These are phyloP conservation scores for Micronisus gabar DNA, from an alignment of 2,113 vertebrate genomes.

Conservation along the genomic window DNA sequence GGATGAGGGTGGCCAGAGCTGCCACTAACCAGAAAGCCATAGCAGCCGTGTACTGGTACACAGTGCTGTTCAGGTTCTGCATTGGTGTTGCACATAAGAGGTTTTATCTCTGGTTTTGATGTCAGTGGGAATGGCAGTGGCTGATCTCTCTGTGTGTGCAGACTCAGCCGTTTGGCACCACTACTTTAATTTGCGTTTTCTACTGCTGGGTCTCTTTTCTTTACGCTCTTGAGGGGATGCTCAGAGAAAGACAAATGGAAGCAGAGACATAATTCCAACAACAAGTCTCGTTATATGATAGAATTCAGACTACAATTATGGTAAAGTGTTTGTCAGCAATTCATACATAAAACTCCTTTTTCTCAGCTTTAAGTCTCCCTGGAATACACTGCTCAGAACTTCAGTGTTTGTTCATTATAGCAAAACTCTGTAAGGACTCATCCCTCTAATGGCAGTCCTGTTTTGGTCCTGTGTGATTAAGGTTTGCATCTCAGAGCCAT, in stretches of 20 bases:
- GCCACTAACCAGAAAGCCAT: background rate
- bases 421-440: background rate
- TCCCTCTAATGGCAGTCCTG: background rate
- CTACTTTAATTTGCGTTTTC: background rate
- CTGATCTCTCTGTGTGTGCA: background rate
- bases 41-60: fast-evolving
- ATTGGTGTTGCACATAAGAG: background rate
- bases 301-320: background rate
- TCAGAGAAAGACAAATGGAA: background rate
- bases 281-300: background rate
- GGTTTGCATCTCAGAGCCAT: background rate
- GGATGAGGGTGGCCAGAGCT: background rate
- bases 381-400: background rate
- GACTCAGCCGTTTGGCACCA: background rate
- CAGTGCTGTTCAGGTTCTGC: background rate
- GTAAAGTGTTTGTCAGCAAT: background rate
- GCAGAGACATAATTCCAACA: background rate
- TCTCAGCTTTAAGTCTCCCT: background rate
- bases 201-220: background rate
- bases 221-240: background rate
- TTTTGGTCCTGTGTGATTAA: background rate
- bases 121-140: background rate
- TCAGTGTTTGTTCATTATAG: background rate
- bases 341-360: background rate
- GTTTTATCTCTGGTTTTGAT: background rate